Evolutionary conservation across 2,888 invertebrate genomes (phyloP).

Genomic region (Oligia latruncula): DNA sequence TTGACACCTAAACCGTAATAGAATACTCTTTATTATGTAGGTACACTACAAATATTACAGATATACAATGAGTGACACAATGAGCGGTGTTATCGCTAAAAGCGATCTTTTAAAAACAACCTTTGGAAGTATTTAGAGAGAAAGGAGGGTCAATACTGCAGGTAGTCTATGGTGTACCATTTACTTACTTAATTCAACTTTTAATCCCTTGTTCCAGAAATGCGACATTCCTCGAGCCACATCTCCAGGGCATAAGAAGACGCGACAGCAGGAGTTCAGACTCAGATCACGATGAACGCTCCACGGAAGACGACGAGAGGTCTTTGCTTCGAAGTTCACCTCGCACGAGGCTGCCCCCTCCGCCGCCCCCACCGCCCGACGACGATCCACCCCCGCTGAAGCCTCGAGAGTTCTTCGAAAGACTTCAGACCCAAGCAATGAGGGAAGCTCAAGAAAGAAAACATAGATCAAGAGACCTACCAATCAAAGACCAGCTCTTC

Average conservation of each 20-base stretch:
- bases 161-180: neutral
- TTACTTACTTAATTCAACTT: neutral
- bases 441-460: conserved; percentile 84
- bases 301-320: conserved; percentile 87
- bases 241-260: conserved; percentile 91
- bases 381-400: conserved; percentile 89
- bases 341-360: conserved; percentile 85
- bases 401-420: conserved; percentile 90
- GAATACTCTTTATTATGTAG: neutral
- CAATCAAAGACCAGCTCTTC: conserved; percentile 81
- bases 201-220: conserved; percentile 90
- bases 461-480: conserved; percentile 76
- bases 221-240: conserved; percentile 94
- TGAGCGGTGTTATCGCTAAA: neutral
- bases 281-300: conserved; percentile 88
- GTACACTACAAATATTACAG: neutral
- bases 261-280: conserved; percentile 87
- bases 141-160: neutral
- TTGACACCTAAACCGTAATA: neutral
- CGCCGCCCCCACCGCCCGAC: conserved; percentile 86
- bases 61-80: neutral
- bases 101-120: neutral
- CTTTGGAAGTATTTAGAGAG: neutral
- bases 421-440: conserved; percentile 88
- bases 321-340: conserved; percentile 85